Conservation (phyloP, 1,140 invertebrate species). For the Drosophila miranda region DNA sequence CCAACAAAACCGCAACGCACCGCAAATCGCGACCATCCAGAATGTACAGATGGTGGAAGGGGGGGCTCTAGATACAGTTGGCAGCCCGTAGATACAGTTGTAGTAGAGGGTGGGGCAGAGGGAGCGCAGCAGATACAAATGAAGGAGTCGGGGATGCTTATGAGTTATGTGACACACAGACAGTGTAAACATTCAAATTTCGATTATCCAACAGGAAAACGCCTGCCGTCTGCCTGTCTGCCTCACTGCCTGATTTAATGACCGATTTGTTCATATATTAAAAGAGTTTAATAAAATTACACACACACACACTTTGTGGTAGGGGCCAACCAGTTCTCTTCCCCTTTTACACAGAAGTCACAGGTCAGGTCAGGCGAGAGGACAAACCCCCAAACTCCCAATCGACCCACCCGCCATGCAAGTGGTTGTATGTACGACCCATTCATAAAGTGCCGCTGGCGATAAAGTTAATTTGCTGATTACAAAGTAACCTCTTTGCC, state of each 20-base stretch:
- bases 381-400: background rate
- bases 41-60: background rate
- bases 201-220: slow-evolving; percentile 57
- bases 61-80: too few species aligned
- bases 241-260: slow-evolving; percentile 55
- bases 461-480: slow-evolving; percentile 75
- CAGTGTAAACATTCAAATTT: slow-evolving; percentile 63
- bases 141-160: background rate
- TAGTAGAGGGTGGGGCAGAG: too few species aligned
- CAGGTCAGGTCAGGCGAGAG: slow-evolving; percentile 9
- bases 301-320: background rate
- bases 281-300: slow-evolving; percentile 43
- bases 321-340: too few species aligned
- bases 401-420: background rate
- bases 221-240: slow-evolving; percentile 11
- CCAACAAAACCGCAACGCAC: slow-evolving; percentile 49
- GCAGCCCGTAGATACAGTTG: too few species aligned
- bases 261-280: slow-evolving; percentile 58
- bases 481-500: slow-evolving; percentile 69
- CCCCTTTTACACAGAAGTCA: slow-evolving; percentile 19
- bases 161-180: slow-evolving; percentile 44
- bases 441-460: slow-evolving; percentile 45
- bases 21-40: slow-evolving; percentile 51
- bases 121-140: too few species aligned
- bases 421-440: background rate